A percentile compares a stretch with the other conserved stretches of the same genome.
Evolutionary conservation across 1,140 invertebrate genomes (phyloP).

Genomic region (Palaemon carinicauda): DNA sequence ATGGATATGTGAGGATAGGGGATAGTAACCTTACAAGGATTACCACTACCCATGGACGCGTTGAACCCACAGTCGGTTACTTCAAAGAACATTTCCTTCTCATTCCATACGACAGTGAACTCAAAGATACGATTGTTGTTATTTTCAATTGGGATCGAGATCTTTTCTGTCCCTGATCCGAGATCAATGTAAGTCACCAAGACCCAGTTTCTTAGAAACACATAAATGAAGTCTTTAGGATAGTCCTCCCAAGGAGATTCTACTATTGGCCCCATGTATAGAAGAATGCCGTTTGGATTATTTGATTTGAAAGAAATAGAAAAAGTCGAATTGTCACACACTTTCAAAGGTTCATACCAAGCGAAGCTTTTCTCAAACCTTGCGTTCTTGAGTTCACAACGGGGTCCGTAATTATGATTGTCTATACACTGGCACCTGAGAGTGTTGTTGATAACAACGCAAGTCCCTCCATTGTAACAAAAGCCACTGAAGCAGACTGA

Average conservation of each 20-base stretch:
- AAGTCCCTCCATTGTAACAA: constrained; percentile 89
- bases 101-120: constrained; percentile 44
- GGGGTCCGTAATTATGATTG: constrained; percentile 75
- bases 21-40: constrained; percentile 27
- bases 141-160: constrained; percentile 83
- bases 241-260: constrained; percentile 88
- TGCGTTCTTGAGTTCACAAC: constrained; percentile 93
- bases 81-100: constrained; percentile 8
- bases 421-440: constrained; percentile 43
- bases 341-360: constrained; percentile 93
- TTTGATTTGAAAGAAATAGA: constrained; percentile 94
- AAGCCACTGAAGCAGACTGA: constrained; percentile 8
- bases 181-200: constrained; percentile 94
- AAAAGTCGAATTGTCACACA: constrained; percentile 93
- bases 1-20: background rate
- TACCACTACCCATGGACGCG: background rate
- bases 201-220: constrained; percentile 94
- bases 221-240: constrained; percentile 80
- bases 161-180: constrained; percentile 89
- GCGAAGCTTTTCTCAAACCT: constrained; percentile 94
- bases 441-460: constrained; percentile 11
- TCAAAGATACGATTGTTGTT: constrained; percentile 5
- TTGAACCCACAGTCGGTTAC: constrained; percentile 52
- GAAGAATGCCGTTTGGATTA: constrained; percentile 86
- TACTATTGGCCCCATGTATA: constrained; percentile 98